Evolutionary conservation across 2,113 vertebrate species (phyloP), one percentile per base, ranked within the genome.

Genomic region (Eolophus roseicapilla): DNA sequence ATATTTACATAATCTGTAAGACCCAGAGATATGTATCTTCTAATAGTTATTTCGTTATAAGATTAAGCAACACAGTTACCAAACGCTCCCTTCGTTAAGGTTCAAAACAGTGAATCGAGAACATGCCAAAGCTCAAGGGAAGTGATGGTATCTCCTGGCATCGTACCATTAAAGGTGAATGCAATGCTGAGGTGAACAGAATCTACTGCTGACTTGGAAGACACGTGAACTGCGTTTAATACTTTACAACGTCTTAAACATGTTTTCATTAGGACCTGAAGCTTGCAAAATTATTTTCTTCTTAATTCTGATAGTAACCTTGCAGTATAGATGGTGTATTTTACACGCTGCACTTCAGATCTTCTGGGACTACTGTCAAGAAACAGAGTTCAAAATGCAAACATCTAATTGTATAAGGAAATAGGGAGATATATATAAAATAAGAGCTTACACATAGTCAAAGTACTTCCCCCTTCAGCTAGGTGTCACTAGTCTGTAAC

Each of bases 401-500:
- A 62, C 80, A 41, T 2, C 18, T 47, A 52, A 90, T 52, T 86
- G 29, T 71, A 52, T 65, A 71, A 55, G 52, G 71, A 86, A 90
- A 75, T 57, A 39, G 0, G 4, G 53, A 64, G 63, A 64, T 67
- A 43, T 4, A 17, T 70, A 71, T 27, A 52, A 85, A 80, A 75
- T 14, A 86, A 41, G 74, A 47, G 50, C 37, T 47, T 43, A 14
- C 1, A 11, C 18, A 37, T 86, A 70, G 60, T 84, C 60, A 68
- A 9, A 86, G 44, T 86, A 83, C 69, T 94, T 74, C 60, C 52
- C 52, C 52, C 28, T 89, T 92, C 82, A 96, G 86, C 80, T 83
- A 88, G 80, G 76, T 96, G 93, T 82, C 80, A 81, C 92, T 93
- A 33, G 43, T 78, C 88, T 91, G 65, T 86, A 91, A 76, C 70